Evolutionary conservation across 1,140 invertebrate species (phyloP).

Genomic region (Drosophila prosaltans): DNA sequence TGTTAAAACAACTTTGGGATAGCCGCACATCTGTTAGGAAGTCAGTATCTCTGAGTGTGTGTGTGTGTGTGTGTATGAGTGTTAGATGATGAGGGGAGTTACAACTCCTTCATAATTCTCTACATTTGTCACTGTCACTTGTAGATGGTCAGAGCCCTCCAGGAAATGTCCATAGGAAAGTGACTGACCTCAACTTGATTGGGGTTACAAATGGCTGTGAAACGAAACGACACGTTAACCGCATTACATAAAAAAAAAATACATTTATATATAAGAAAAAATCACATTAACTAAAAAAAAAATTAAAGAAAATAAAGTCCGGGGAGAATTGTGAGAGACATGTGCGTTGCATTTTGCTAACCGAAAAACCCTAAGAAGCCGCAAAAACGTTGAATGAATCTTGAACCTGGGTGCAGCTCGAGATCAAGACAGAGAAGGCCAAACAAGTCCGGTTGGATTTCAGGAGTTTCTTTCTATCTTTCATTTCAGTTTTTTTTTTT

Average conservation of each 20-base stretch:
- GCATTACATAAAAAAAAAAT: neutral
- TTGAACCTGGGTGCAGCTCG: constrained; percentile 20
- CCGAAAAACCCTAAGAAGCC: constrained; percentile 21
- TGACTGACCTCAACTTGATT: constrained; percentile 28
- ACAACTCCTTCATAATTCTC: constrained; percentile 22
- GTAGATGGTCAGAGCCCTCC: constrained; percentile 2
- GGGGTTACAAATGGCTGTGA: constrained; percentile 27
- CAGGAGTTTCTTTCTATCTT: constrained; percentile 14
- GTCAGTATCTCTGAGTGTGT: constrained; percentile 1
- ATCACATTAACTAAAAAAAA: neutral
- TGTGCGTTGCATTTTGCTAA: constrained; percentile 13
- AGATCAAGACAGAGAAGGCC: constrained; percentile 3
- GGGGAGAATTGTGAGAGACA: constrained; percentile 14
- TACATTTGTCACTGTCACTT: constrained; percentile 24
- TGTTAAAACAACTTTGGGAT: constrained; percentile 9
- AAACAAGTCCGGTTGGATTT: constrained; percentile 11
- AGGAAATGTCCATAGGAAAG: constrained; percentile 26
- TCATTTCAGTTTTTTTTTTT: neutral
- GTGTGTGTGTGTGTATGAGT: neutral
- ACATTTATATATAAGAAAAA: too few relatives aligned
- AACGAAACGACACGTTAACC: constrained; percentile 12
- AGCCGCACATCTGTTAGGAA: constrained; percentile 3
- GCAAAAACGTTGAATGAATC: constrained; percentile 20
- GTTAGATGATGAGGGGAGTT: neutral
- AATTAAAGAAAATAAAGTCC: neutral